Conservation (phyloP, 1,140 invertebrate species). For the Sinella curviseta region DNA sequence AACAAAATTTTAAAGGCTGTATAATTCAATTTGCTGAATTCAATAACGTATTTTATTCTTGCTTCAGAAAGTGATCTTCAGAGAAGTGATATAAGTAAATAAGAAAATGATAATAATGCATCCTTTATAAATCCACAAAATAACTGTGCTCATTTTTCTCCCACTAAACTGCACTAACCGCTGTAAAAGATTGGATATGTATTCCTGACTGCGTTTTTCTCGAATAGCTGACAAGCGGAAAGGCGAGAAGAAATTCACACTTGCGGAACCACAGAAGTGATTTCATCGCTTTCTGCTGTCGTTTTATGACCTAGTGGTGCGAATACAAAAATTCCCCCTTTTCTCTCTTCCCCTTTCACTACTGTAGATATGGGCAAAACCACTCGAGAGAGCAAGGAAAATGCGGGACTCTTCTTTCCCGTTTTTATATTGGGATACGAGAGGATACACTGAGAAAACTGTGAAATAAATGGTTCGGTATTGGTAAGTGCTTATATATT, state of each 20-base stretch:
- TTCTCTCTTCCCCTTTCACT: not conserved
- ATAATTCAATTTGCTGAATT: no score
- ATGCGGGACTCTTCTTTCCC: not conserved
- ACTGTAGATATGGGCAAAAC: not conserved
- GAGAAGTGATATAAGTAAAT: no score
- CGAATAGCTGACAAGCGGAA: conserved; percentile 33
- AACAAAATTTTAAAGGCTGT: no score
- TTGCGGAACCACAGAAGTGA: conserved; percentile 33
- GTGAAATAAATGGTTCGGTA: no score
- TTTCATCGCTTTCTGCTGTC: not conserved
- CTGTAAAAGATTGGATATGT: no score
- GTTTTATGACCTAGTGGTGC: not conserved
- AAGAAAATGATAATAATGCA: no score
- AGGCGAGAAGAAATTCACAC: conserved; percentile 42
- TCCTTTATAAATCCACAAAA: no score
- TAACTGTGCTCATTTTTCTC: no score
- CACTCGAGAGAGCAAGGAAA: not conserved
- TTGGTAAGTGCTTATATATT: no score
- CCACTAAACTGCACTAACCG: no score
- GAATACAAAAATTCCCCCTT: not conserved
- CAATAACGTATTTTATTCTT: no score
- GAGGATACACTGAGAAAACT: not conserved
- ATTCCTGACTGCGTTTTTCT: not conserved
- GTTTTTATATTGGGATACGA: not conserved
- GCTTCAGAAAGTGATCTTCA: no score